Evolutionary conservation across 2,113 vertebrate species (phyloP).

Genomic region (Chloebia gouldiae): DNA sequence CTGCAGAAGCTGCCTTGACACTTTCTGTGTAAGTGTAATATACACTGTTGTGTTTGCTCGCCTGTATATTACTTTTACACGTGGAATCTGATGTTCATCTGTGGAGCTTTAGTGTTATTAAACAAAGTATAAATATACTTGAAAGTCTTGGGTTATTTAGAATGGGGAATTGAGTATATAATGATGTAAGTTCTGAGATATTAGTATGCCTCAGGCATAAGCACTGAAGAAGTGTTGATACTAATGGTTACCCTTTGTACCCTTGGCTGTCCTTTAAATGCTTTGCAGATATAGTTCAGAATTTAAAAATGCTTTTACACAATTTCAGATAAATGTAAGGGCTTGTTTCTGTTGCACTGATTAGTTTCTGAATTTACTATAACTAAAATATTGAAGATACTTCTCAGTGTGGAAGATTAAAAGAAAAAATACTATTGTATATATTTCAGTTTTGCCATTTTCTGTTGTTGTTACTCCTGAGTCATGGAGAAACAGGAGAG

Average conservation of each 20-base stretch:
- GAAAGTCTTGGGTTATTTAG: not conserved
- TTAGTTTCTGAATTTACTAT: not conserved
- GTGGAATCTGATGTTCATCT: not conserved
- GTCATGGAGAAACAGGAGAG: not conserved
- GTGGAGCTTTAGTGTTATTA: conserved; percentile 13
- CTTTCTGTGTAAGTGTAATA: conserved; percentile 39
- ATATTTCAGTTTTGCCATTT: not conserved
- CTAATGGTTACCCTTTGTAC: not conserved
- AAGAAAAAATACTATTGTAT: not conserved
- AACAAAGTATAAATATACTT: not conserved
- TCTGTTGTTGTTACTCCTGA: not conserved
- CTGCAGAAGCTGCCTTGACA: conserved; percentile 43
- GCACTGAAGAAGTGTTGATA: conserved; percentile 13
- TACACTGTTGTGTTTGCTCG: conserved; percentile 17
- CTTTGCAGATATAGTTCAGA: not conserved
- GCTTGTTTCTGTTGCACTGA: not conserved
- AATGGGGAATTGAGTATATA: not conserved
- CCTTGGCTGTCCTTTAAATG: conserved; percentile 40
- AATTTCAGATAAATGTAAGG: not conserved
- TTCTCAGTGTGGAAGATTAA: not conserved
- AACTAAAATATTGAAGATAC: not conserved
- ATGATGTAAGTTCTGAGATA: not conserved
- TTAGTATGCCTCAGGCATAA: conserved; percentile 15
- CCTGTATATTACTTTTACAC: conserved; percentile 19
- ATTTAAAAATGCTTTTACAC: not conserved